A percentile compares a stretch with the other conserved stretches of the same genome.
phyloP scores from a whole-genome alignment of 2,113 vertebrate species.

The Pholis gunnellus region DNA sequence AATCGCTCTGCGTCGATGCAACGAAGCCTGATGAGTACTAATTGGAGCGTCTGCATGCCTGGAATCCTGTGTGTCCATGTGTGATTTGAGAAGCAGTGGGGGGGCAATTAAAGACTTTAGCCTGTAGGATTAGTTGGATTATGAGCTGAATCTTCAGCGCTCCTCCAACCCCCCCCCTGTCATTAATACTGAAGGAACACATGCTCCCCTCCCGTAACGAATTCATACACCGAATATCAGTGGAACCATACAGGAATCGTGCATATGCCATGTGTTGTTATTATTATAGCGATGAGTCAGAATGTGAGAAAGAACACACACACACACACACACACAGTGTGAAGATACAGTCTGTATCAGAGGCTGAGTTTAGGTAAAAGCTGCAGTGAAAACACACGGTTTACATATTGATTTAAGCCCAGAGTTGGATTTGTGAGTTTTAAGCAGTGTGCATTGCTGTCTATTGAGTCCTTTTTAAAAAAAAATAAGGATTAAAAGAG shows the following conservation, averaged over 20 bases:
- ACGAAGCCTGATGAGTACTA: conserved; percentile 78
- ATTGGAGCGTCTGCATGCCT: conserved; percentile 79
- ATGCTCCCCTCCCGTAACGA: conserved; percentile 47
- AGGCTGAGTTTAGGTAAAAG: not conserved
- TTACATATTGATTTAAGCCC: not conserved
- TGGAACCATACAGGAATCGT: not conserved
- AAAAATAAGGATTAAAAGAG: not conserved
- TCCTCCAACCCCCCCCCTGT: conserved; percentile 50
- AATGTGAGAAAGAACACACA: not conserved
- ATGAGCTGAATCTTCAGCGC: conserved; percentile 73
- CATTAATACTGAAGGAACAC: conserved; percentile 64
- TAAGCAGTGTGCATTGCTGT: not conserved
- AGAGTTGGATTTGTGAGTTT: not conserved
- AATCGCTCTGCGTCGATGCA: conserved; percentile 78
- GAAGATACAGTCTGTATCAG: not conserved
- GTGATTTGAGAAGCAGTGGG: conserved; percentile 55
- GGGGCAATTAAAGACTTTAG: conserved; percentile 78
- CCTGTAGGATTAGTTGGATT: conserved; percentile 84
- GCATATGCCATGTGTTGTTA: not conserved
- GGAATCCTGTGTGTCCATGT: conserved; percentile 48
- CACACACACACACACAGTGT: not conserved
- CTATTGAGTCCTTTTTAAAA: no score
- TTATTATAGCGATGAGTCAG: not conserved
- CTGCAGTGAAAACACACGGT: not conserved
- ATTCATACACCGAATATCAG: conserved; percentile 1